phyloP scores from a whole-genome alignment of 2,888 invertebrate genomes.

The Pachycephus smyrnensis region DNA sequence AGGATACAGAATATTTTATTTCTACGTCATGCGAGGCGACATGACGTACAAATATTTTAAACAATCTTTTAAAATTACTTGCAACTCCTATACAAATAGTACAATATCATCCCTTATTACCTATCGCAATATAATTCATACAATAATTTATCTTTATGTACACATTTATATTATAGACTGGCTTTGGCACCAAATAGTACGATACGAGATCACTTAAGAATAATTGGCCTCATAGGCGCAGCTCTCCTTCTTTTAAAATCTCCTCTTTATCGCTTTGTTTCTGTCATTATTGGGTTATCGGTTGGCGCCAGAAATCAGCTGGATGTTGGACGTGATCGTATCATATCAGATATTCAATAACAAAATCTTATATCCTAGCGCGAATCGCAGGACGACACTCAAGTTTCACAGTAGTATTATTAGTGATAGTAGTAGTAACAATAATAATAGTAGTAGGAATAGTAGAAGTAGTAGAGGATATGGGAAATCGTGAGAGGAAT shows the following conservation, averaged over 20 bases:
- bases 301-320: too few species aligned
- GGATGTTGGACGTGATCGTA: too few species aligned
- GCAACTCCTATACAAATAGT: constrained; percentile 60
- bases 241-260: constrained; percentile 14
- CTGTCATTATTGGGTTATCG: too few species aligned
- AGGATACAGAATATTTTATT: constrained; percentile 51
- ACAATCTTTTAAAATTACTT: constrained; percentile 56
- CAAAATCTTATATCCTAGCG: too few species aligned
- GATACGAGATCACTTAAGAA: constrained; percentile 31
- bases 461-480: constrained; percentile 6
- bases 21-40: constrained; percentile 50
- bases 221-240: constrained; percentile 20
- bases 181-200: constrained; percentile 44
- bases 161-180: constrained; percentile 51
- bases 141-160: constrained; percentile 49
- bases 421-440: too few species aligned
- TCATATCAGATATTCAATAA: too few species aligned
- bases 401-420: too few species aligned
- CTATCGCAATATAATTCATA: constrained; percentile 33
- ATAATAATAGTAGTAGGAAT: too few species aligned
- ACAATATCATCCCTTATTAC: constrained; percentile 42
- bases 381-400: too few species aligned
- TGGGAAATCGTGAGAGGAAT: constrained; percentile 8
- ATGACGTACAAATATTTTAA: constrained; percentile 53
- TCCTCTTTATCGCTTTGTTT: constrained; percentile 4